Evolutionary conservation across 2,888 invertebrate genomes (phyloP), one percentile per base, ranked within the genome.

Genomic region (Chrysomela aeneicollis): DNA sequence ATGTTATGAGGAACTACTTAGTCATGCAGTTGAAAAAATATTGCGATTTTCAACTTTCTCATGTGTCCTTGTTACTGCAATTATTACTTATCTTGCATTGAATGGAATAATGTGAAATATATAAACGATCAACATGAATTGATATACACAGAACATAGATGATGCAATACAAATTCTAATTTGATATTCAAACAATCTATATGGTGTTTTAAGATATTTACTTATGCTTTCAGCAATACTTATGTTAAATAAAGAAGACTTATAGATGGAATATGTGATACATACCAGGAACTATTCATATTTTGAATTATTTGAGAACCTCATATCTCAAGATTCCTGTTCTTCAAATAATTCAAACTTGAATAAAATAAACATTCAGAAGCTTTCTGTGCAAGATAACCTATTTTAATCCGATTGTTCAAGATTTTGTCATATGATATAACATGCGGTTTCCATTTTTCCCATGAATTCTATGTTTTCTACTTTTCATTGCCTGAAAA

Each of bases 1-100:
- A 54, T 17, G 19, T 8, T 9, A 22, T 42, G 3, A n/a, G 17
- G 12, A 9, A 35, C 10, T 22, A 22, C 42, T n/a, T 42, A 21
- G n/a, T 42, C 9, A 42, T 55, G 42, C 17, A 42, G 22, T 42
- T 26, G 37, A 55, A 42, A 42, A 55, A 47, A 18, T 8, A 55
- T 37, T 17, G 22, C n/a, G 37, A 42, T 55, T 55, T 55, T 42
- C 55, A 55, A 55, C 55, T 55, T 55, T 55, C 55, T 42, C 55
- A 42, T 42, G 17, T 17, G 37, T 21, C 55, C 55, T 55, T 55
- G 42, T 42, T 15, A n/a, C 37, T 37, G 22, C 55, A 42, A 15
- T 21, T 55, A 21, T n/a, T n/a, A n/a, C 19, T 54, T 42, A 55
- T 55, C 37, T 55, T 4, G 22, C 15, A 17, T 54, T 32, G 10